Evolutionary conservation across 1,140 invertebrate species (phyloP).

Genomic region (Sminthurides bifidus): DNA sequence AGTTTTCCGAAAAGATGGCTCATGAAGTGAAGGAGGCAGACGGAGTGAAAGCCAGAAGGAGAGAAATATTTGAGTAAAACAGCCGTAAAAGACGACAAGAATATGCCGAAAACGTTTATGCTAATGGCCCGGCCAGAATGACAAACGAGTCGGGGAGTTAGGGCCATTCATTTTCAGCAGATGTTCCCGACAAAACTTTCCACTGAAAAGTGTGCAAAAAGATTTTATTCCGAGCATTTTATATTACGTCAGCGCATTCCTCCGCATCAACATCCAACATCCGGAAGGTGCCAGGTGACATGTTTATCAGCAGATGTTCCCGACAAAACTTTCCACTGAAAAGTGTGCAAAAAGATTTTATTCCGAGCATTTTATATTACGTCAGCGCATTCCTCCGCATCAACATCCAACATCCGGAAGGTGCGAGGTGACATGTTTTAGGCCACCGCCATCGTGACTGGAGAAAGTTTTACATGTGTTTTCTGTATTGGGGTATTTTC

Average conservation of each 20-base stretch:
- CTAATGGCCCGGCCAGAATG: conserved; percentile 20
- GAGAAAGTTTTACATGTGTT: too few species aligned
- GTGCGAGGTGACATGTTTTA: too few species aligned
- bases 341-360: conserved; percentile 20
- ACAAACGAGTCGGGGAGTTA: conserved; percentile 26
- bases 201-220: conserved; percentile 17
- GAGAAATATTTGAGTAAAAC: background rate
- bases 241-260: too few species aligned
- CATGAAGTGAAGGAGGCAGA: too few species aligned
- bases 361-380: conserved; percentile 11
- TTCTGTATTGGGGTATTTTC: too few species aligned
- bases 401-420: too few species aligned
- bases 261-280: too few species aligned
- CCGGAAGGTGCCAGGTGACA: too few species aligned
- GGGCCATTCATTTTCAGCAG: conserved; percentile 27
- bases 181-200: conserved; percentile 18
- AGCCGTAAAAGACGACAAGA: background rate
- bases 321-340: conserved; percentile 6
- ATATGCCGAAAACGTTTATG: conserved; percentile 5
- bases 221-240: conserved; percentile 14
- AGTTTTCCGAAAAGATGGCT: too few species aligned
- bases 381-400: too few species aligned
- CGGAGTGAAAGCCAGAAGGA: background rate
- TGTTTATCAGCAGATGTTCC: conserved; percentile 25
- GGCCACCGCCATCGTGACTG: too few species aligned